Conservation (phyloP, 2,113 vertebrate species). For the Herpailurus yagouaroundi region DNA sequence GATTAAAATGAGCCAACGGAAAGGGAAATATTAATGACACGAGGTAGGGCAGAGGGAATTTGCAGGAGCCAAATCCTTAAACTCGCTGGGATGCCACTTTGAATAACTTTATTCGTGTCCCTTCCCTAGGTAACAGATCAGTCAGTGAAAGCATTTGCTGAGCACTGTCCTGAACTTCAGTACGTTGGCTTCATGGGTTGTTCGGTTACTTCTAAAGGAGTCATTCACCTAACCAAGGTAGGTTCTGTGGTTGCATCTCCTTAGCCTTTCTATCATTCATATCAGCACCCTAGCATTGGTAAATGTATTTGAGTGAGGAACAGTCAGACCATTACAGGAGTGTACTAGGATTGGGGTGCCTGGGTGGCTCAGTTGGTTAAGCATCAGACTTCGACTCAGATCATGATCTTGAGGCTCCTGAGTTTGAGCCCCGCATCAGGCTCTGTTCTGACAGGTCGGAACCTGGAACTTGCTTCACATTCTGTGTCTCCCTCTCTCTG, state of each 20-base stretch:
- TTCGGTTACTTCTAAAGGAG: slow-evolving; percentile 97
- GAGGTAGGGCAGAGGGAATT: background rate
- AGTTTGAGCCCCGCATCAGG: too few species aligned
- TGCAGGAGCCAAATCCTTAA: background rate
- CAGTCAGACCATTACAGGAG: background rate
- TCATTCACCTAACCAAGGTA: slow-evolving; percentile 98
- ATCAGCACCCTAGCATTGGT: background rate
- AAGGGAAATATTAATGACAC: background rate
- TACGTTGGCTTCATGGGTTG: slow-evolving; percentile 99
- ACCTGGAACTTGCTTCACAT: too few species aligned
- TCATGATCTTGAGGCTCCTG: too few species aligned
- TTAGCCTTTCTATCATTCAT: background rate
- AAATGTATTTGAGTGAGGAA: background rate
- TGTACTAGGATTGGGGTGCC: background rate
- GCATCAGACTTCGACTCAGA: too few species aligned
- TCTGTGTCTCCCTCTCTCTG: too few species aligned
- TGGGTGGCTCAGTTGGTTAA: too few species aligned
- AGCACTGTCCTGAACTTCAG: slow-evolving; percentile 96
- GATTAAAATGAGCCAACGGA: background rate
- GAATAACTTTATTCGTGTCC: slow-evolving; percentile 13
- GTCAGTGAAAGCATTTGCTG: slow-evolving; percentile 95
- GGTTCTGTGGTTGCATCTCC: slow-evolving; percentile 63
- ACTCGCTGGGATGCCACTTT: background rate
- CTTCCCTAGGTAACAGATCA: slow-evolving; percentile 93
- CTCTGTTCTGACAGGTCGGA: too few species aligned